Evolutionary conservation across 2,888 invertebrate genomes (phyloP).

Genomic region (Sialis fuliginosa): DNA sequence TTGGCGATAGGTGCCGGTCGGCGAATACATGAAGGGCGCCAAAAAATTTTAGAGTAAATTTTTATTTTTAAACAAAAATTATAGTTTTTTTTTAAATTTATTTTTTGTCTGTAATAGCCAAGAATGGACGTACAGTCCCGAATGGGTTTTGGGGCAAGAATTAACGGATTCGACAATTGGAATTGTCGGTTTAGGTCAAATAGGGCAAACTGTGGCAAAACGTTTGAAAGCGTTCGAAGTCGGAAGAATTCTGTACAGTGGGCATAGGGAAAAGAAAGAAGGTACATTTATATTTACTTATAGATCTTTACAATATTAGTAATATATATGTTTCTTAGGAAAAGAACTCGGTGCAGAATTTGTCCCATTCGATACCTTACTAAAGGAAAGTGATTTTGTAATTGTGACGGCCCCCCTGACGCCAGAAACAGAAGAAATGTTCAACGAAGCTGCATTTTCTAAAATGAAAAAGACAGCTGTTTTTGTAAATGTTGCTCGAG

Average conservation of each 20-base stretch:
- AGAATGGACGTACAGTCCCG: constrained; percentile 46
- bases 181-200: constrained; percentile 64
- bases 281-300: constrained; percentile 19
- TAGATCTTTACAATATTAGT: not conserved
- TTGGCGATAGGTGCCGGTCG: constrained; percentile 59
- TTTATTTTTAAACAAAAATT: not conserved
- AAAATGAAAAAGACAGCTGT: constrained; percentile 63
- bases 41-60: constrained; percentile 38
- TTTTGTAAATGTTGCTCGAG: constrained; percentile 59
- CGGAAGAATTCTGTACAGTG: constrained; percentile 51
- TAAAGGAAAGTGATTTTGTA: constrained; percentile 57
- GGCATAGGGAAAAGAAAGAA: constrained; percentile 43
- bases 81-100: too few species aligned
- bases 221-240: constrained; percentile 59
- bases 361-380: constrained; percentile 45
- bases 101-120: constrained; percentile 26
- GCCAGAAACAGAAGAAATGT: constrained; percentile 47
- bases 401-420: constrained; percentile 51
- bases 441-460: constrained; percentile 44
- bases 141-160: constrained; percentile 66
- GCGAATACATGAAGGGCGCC: constrained; percentile 57
- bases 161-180: constrained; percentile 64
- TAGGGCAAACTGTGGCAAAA: constrained; percentile 57
- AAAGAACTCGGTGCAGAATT: constrained; percentile 39
- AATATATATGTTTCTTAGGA: too few species aligned